Evolutionary conservation across 1,140 invertebrate genomes (phyloP).

Genomic region (Bombus confusus): DNA sequence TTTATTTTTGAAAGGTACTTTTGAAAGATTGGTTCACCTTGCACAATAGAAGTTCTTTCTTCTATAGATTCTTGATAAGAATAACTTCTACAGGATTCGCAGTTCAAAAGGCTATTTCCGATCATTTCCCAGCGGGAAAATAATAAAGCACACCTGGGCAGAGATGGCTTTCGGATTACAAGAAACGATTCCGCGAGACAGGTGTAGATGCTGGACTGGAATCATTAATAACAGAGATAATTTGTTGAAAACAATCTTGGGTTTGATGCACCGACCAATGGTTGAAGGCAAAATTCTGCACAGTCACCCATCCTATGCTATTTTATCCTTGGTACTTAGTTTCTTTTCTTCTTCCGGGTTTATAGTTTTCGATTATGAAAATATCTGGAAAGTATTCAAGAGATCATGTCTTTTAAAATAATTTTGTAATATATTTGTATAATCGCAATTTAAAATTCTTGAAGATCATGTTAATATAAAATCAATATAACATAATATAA

Average conservation of each 20-base stretch:
- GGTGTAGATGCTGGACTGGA: conserved; percentile 43
- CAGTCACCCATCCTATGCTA: conserved; percentile 42
- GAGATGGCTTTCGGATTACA: conserved; percentile 53
- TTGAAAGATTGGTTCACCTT: neutral
- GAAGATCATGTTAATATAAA: too few relatives aligned
- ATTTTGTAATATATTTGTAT: too few relatives aligned
- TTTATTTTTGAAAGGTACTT: neutral
- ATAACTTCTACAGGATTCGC: neutral
- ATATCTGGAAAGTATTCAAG: too few relatives aligned
- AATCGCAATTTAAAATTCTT: too few relatives aligned
- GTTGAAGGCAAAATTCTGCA: conserved; percentile 43
- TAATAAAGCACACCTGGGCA: conserved; percentile 37
- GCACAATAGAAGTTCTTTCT: neutral
- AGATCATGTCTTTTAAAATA: too few relatives aligned
- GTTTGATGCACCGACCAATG: conserved; percentile 7
- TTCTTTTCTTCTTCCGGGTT: neutral
- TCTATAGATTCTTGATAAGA: conserved; percentile 34
- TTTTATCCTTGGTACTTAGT: neutral
- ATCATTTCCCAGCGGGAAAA: conserved; percentile 43
- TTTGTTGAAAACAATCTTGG: conserved; percentile 53
- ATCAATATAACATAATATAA: too few relatives aligned
- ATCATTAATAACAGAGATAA: conserved; percentile 67
- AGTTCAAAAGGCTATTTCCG: conserved; percentile 30
- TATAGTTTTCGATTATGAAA: neutral
- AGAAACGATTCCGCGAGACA: conserved; percentile 55